Evolutionary conservation across 2,797 vertebrate genomes (phyloP).

Genomic region (Pseudochirops cupreus): DNA sequence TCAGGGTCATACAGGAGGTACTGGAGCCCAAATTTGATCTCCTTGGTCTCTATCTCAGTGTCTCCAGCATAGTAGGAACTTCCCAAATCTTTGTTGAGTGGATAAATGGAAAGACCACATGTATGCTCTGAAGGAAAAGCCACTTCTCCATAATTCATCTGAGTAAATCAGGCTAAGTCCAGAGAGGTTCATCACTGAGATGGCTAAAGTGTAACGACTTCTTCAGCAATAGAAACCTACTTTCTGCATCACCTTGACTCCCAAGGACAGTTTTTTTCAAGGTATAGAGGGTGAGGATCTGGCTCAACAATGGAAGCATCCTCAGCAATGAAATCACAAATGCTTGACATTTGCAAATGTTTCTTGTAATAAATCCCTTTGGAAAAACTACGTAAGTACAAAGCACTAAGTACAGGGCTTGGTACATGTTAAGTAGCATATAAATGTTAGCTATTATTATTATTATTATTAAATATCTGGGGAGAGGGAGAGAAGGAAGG

Average conservation of each 20-base stretch:
- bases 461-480: background rate
- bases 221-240: background rate
- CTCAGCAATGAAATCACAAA: background rate
- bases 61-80: background rate
- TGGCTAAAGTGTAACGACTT: background rate
- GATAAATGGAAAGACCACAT: background rate
- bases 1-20: background rate
- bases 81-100: background rate
- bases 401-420: background rate
- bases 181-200: background rate
- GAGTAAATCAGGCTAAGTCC: background rate
- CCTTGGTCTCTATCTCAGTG: background rate
- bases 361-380: background rate
- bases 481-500: background rate
- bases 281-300: background rate
- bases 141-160: background rate
- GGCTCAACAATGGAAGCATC: background rate
- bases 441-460: background rate
- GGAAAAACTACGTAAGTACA: background rate
- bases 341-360: background rate
- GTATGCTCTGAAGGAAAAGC: too few relatives aligned
- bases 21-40: background rate
- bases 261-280: background rate
- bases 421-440: background rate
- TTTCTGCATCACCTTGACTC: background rate